A percentile compares a stretch with the other conserved stretches of the same genome.
phyloP scores from a whole-genome alignment of 2,888 invertebrate genomes.

The Drosophila cyrtoloma region DNA sequence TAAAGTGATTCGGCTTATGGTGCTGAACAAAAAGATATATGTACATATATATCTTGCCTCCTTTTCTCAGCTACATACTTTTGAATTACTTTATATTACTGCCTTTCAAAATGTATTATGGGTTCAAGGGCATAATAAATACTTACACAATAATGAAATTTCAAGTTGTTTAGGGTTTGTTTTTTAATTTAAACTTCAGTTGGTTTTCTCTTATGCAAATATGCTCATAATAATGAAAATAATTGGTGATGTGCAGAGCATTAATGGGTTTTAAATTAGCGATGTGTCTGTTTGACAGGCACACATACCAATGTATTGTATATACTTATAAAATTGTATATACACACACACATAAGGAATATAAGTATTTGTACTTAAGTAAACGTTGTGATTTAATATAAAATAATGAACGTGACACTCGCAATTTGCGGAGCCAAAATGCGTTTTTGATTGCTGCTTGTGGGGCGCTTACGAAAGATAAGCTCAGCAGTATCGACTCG shows the following conservation, averaged over 20 bases:
- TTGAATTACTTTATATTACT: background rate
- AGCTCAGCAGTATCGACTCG: slow-evolving; percentile 41
- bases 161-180: background rate
- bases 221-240: background rate
- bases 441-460: slow-evolving; percentile 68
- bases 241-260: slow-evolving; percentile 7
- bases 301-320: background rate
- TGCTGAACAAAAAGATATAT: background rate
- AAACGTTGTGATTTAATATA: slow-evolving; percentile 52
- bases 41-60: background rate
- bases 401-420: slow-evolving; percentile 59
- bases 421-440: slow-evolving; percentile 51
- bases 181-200: background rate
- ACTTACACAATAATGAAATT: background rate
- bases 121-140: background rate
- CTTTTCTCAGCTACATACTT: background rate
- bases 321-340: background rate
- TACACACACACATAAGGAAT: background rate
- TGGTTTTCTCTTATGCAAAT: background rate
- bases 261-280: slow-evolving; percentile 34
- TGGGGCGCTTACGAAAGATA: slow-evolving; percentile 56
- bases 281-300: background rate
- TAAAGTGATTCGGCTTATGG: background rate
- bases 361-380: slow-evolving; percentile 38
- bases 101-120: background rate